Evolutionary conservation across 2,113 vertebrate species (phyloP).

Genomic region (Sander vitreus): DNA sequence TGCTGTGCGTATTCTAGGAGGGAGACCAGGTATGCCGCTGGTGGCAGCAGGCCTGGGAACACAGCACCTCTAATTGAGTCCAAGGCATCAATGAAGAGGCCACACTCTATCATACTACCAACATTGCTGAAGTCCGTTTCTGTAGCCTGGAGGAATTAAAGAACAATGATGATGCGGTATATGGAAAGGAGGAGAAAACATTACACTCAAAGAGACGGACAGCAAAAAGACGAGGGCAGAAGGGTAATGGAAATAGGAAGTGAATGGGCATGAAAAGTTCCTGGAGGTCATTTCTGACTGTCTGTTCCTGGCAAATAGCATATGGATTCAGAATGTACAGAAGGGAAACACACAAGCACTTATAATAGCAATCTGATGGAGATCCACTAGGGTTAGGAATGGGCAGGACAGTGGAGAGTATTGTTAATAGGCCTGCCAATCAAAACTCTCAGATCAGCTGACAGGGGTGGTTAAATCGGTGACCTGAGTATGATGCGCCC

Average conservation of each 20-base stretch:
- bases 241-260: conserved; percentile 74
- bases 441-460: conserved; percentile 74
- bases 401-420: conserved; percentile 67
- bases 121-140: conserved; percentile 77
- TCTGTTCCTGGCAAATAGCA: conserved; percentile 71
- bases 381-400: conserved; percentile 76
- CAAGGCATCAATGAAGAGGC: conserved; percentile 88
- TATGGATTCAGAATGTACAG: conserved; percentile 63
- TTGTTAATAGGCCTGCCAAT: conserved; percentile 85
- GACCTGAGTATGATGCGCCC: conserved; percentile 76
- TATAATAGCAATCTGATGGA: conserved; percentile 73
- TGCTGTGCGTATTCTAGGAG: conserved; percentile 87
- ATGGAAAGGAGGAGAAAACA: conserved; percentile 57
- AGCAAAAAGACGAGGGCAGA: conserved; percentile 36
- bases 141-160: conserved; percentile 67
- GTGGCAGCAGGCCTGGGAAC: conserved; percentile 86
- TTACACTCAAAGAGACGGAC: conserved; percentile 41
- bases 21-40: conserved; percentile 84
- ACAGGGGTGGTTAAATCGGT: conserved; percentile 77
- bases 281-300: conserved; percentile 66
- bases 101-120: conserved; percentile 80
- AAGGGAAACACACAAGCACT: conserved; percentile 72
- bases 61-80: conserved; percentile 85
- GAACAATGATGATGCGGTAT: conserved; percentile 45
- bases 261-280: conserved; percentile 58